A percentile compares a stretch with the other conserved stretches of the same genome.
phyloP scores from a whole-genome alignment of 2,888 invertebrate species.

The Hipparchia semele region DNA sequence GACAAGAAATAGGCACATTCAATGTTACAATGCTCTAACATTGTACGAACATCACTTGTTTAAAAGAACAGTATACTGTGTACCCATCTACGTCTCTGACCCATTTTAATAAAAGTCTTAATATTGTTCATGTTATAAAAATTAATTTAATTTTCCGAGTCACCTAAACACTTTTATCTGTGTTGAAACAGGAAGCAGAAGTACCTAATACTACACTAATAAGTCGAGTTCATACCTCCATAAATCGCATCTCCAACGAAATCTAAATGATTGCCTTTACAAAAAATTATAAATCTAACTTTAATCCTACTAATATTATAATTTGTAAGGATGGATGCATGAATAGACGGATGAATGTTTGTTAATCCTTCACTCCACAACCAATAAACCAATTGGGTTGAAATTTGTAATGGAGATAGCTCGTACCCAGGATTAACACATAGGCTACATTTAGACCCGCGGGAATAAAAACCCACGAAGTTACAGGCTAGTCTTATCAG shows the following conservation, averaged over 20 bases:
- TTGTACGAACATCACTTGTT: not conserved
- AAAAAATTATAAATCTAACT: no score
- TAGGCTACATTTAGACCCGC: no score
- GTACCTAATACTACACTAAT: conserved; percentile 3
- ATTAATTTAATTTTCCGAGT: conserved; percentile 1
- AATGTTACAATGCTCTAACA: not conserved
- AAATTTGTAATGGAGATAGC: no score
- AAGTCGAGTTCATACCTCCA: conserved; percentile 1
- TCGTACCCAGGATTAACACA: no score
- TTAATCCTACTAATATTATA: no score
- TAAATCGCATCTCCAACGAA: not conserved
- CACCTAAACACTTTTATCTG: not conserved
- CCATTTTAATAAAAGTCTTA: conserved; percentile 14
- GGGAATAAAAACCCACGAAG: no score
- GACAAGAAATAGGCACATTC: not conserved
- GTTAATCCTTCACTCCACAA: no score
- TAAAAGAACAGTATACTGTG: not conserved
- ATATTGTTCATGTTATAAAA: not conserved
- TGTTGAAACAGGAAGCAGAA: not conserved
- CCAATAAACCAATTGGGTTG: no score
- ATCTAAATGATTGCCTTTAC: not conserved
- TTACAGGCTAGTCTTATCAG: no score
- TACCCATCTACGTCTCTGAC: not conserved
- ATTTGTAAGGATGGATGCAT: no score
- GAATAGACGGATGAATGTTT: no score